Conservation (phyloP, 2,888 invertebrate genomes). For the Melitaea athalia region DNA sequence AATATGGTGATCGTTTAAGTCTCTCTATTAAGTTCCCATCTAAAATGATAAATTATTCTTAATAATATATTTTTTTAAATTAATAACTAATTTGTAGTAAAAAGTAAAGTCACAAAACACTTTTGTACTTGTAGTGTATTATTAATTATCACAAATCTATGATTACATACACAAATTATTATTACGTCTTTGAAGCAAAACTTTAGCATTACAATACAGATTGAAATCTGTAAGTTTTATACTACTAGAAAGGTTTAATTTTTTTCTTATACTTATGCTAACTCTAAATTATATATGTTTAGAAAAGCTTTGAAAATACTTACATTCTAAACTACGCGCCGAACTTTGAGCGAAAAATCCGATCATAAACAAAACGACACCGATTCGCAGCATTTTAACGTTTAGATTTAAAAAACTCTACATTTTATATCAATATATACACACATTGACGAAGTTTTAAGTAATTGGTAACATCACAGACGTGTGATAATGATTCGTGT, state of each 20-base stretch:
- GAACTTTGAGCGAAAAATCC: slow-evolving; percentile 44
- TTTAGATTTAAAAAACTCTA: slow-evolving; percentile 50
- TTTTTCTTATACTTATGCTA: too few species aligned
- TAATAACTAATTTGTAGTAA: background rate
- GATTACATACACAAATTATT: too few species aligned
- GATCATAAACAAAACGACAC: slow-evolving; percentile 47
- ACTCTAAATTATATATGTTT: background rate
- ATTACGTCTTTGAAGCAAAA: too few species aligned
- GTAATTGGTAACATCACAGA: slow-evolving; percentile 42
- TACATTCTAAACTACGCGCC: slow-evolving; percentile 2
- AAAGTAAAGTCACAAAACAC: too few species aligned
- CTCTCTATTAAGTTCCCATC: slow-evolving; percentile 50
- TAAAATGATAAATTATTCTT: slow-evolving; percentile 39
- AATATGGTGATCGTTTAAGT: slow-evolving; percentile 58
- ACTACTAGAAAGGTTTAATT: too few species aligned
- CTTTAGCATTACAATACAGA: too few species aligned
- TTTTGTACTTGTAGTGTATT: background rate
- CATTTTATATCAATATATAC: slow-evolving; percentile 59
- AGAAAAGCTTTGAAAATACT: background rate
- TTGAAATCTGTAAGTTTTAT: too few species aligned
- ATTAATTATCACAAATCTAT: too few species aligned
- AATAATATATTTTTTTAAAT: background rate
- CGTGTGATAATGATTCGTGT: slow-evolving; percentile 50
- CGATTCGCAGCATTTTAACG: slow-evolving; percentile 59
- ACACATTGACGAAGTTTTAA: slow-evolving; percentile 46